Base-by-base conservation (phyloP, 2,888 invertebrate species). In the Sesamia inferens region DNA sequence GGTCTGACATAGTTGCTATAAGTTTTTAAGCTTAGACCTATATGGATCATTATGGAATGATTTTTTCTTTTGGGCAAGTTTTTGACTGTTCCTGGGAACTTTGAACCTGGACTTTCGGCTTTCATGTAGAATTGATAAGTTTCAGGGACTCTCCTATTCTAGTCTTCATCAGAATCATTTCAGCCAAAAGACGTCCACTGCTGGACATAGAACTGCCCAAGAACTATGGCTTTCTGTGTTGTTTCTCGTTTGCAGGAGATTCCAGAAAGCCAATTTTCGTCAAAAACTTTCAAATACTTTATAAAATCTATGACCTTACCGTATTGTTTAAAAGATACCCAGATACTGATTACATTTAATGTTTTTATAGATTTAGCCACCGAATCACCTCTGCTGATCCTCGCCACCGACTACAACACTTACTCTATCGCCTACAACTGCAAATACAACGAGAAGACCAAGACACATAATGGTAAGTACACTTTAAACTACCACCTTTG, bases 401-500 rank as follows among this genome's bases (percentile, higher is more conserved):
- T 97, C 51, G 96, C 96, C 19, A 97, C 97, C 0, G 97, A 97
- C 90, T 97, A 97, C 90, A 93, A 90, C 2, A 94, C 94, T 87
- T 97, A 97, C 85, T 94, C 97, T 1, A 96, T 97, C 10, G 97
- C 97, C 1, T 97, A 97, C 97, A 97, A 97, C 80, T 98, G 97
- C 92, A 93, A 90, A 74, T 91, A 89, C 69, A 92, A 94, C 31
- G 92, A 93, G 44, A 92, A 92, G 87, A 92, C 88, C 64, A 94
- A 94, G 75, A 87, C 88, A 2, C 94, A 93, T 66, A 85, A 89
- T 82, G 93, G 95, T 94, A 89, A 76, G 87, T 64, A 31, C 31
- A 39, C 14, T 55, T 54, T 31, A 16, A 10, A 11, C 2, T 10
- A 19, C 14, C 7, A 39, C 57, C 14, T 69, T 11, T 69, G 57